phyloP scores from a whole-genome alignment of 2,888 invertebrate genomes.

The Argyresthia goedartella region DNA sequence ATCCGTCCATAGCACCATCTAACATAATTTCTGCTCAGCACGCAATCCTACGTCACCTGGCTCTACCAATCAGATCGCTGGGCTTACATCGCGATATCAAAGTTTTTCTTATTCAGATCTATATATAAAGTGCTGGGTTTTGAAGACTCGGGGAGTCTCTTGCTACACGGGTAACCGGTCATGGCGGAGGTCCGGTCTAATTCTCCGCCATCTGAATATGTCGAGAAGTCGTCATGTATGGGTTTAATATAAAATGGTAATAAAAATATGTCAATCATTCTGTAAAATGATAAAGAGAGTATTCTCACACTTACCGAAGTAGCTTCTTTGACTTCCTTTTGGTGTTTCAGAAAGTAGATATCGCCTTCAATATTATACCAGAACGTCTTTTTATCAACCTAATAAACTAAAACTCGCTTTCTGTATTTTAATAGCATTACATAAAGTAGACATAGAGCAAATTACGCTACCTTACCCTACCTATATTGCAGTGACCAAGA shows the following conservation, averaged over 20 bases:
- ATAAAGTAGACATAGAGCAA: too few relatives aligned
- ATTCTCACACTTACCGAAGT: conserved; percentile 12
- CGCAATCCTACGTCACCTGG: conserved; percentile 8
- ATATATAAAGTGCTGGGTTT: conserved; percentile 21
- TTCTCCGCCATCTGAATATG: conserved; percentile 34
- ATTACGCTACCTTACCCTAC: too few relatives aligned
- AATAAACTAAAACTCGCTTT: too few relatives aligned
- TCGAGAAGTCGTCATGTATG: conserved; percentile 19
- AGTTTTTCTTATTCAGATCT: conserved; percentile 20
- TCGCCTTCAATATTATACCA: not conserved
- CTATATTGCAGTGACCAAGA: too few relatives aligned
- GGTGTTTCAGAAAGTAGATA: not conserved
- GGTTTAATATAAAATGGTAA: conserved; percentile 10
- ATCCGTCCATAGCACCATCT: too few relatives aligned
- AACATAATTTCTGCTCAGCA: conserved; percentile 1
- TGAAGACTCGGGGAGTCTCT: conserved; percentile 31
- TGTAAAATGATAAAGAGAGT: conserved; percentile 11
- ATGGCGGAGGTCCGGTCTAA: conserved; percentile 31
- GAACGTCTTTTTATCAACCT: not conserved
- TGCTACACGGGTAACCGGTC: conserved; percentile 42
- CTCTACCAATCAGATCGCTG: conserved; percentile 9
- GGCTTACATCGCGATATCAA: conserved; percentile 13
- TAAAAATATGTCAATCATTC: conserved; percentile 7
- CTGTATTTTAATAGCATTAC: too few relatives aligned
- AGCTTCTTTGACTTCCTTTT: conserved; percentile 12